These are phyloP conservation scores for Babylonia areolata DNA, from an alignment of 1,140 invertebrate genomes.

Conservation along the genomic window DNA sequence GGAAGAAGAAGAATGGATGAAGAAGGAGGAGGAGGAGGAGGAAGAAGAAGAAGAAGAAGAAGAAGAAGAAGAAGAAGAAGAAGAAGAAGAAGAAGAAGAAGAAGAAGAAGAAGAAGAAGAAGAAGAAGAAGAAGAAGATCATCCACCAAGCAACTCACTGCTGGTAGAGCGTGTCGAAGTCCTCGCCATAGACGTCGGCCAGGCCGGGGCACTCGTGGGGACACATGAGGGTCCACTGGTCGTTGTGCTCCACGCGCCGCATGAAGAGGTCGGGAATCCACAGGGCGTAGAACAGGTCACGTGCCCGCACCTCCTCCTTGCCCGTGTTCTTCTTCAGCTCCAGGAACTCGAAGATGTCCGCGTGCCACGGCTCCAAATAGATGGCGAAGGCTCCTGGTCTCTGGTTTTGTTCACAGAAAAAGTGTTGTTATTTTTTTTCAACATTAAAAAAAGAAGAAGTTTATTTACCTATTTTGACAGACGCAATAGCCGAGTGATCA, in stretches of 20 bases:
- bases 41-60: too few species aligned
- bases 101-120: too few species aligned
- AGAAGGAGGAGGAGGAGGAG: too few species aligned
- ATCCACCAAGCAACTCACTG: constrained; percentile 76
- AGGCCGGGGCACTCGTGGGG: constrained; percentile 95
- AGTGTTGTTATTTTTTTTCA: too few species aligned
- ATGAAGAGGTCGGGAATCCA: constrained; percentile 99
- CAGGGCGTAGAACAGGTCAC: constrained; percentile 98
- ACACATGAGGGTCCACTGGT: constrained; percentile 97
- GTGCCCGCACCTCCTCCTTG: constrained; percentile 79
- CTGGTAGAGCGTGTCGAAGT: constrained; percentile 94
- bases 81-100: too few species aligned
- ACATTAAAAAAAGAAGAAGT: too few species aligned
- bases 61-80: too few species aligned
- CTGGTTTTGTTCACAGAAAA: too few species aligned
- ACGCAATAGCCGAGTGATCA: too few species aligned
- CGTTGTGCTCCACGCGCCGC: constrained; percentile 93
- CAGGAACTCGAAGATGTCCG: constrained; percentile 97
- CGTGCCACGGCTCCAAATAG: constrained; percentile 99
- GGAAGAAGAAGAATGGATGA: too few species aligned
- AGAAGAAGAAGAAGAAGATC: too few species aligned
- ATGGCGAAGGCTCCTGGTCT: constrained; percentile 98
- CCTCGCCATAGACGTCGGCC: constrained; percentile 93
- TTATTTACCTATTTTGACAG: too few species aligned
- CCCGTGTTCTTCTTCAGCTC: constrained; percentile 93